phyloP scores from a whole-genome alignment of 2,113 vertebrate species.

The Grantiella picta region DNA sequence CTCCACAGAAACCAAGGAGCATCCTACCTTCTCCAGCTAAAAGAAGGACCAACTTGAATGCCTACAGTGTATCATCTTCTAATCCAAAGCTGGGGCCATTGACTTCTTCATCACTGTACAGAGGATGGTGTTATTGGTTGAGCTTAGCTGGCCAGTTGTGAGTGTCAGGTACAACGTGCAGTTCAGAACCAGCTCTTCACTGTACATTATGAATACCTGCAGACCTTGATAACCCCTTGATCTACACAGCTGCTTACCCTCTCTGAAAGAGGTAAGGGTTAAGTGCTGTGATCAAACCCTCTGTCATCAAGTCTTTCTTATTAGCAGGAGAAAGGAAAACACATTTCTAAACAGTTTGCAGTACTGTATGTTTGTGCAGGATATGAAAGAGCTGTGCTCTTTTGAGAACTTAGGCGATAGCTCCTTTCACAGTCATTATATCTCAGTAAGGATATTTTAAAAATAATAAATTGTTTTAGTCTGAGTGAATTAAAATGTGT shows the following conservation, averaged over 20 bases:
- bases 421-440: not conserved
- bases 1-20: not conserved
- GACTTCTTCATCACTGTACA: not conserved
- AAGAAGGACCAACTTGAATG: not conserved
- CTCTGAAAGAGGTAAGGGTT: not conserved
- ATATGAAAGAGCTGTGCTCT: not conserved
- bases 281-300: not conserved
- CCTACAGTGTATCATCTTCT: fast-evolving
- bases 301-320: not conserved
- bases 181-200: not conserved
- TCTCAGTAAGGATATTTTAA: conserved; percentile 35
- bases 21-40: not conserved
- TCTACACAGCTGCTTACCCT: not conserved
- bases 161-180: not conserved
- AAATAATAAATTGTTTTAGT: conserved; percentile 66
- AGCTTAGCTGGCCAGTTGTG: not conserved
- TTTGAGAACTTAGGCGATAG: not conserved
- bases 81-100: not conserved
- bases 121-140: not conserved
- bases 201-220: not conserved
- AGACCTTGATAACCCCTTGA: not conserved
- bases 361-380: not conserved
- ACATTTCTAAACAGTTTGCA: not conserved
- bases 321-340: not conserved
- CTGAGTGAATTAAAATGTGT: conserved; percentile 22